Evolutionary conservation across 2,797 vertebrate genomes (phyloP), one percentile per base, ranked within the genome.

Genomic region (Lepus townsendii): DNA sequence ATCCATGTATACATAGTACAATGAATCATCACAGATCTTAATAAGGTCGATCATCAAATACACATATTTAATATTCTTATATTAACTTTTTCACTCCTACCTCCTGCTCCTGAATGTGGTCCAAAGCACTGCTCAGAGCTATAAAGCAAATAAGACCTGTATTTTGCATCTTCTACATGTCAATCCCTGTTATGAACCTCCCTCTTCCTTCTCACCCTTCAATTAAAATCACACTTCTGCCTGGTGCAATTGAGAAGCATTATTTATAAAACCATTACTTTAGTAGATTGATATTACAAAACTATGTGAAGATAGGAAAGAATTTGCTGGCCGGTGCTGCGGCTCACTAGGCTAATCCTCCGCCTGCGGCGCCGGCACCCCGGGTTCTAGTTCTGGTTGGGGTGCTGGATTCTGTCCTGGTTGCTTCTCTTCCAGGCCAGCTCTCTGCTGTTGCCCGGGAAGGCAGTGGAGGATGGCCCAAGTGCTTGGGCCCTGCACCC

Each of bases 171-270:
- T 52, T 93, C 7, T 93, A 42, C 42, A 88, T 62, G 5, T 80
- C 35, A n/a, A 19, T 57, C 6, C 54, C 16, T 54, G 5, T 5
- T 66, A 19, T 57, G 17, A 30, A 13, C 5, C 11, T 66, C 9
- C 19, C 7, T 66, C 16, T 24, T 50, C 13, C n/a, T 57, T 9
- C 35, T 22, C n/a, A 30, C 20, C 52, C 7, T 30, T 50, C 38
- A 65, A 90, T 30, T 66, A 84, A 83, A 90, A 73, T n/a, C 69
- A 54, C 90, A 90, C 65, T 73, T 88, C 47, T 24, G 5, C 54
- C 72, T 35, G 19, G 22, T 72, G 14, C 32, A 65, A 30, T 16
- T 78, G 78, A 83, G 57, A 95, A 77, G 7, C 19, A 38, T 72
- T 92, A n/a, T 57, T 72, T 50, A 72, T 32, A 32, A 77, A 77